Evolutionary conservation across 2,888 invertebrate species (phyloP).

Genomic region (Aromia moschata): DNA sequence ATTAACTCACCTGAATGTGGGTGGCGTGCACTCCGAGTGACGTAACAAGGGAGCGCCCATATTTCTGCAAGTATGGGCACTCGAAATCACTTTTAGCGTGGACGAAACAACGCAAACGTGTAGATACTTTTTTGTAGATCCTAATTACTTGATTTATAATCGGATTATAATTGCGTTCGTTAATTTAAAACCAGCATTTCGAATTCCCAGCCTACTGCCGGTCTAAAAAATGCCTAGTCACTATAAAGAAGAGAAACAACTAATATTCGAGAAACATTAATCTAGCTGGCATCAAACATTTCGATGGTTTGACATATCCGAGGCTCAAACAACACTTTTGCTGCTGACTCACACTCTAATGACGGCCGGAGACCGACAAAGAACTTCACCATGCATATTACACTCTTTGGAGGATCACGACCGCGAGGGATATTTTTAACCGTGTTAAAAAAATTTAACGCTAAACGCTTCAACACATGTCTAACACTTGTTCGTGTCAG

Average conservation of each 20-base stretch:
- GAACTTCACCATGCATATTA: conserved; percentile 42
- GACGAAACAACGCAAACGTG: conserved; percentile 8
- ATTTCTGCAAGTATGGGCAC: no score
- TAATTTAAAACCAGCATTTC: conserved; percentile 53
- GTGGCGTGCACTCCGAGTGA: no score
- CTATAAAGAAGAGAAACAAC: conserved; percentile 51
- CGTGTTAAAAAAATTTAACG: conserved; percentile 36
- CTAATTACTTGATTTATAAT: conserved; percentile 38
- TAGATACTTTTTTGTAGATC: conserved; percentile 25
- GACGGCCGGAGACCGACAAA: conserved; percentile 44
- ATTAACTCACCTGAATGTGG: no score
- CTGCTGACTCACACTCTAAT: conserved; percentile 47
- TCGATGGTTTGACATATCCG: conserved; percentile 47
- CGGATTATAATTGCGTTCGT: conserved; percentile 43
- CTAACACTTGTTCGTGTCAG: conserved; percentile 40
- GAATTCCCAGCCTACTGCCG: conserved; percentile 45
- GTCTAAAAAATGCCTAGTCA: conserved; percentile 52
- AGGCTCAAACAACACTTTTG: conserved; percentile 42
- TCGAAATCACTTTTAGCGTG: no score
- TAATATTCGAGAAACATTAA: conserved; percentile 62
- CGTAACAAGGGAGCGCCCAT: no score
- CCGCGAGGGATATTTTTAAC: conserved; percentile 31
- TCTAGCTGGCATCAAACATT: conserved; percentile 61
- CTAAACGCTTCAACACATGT: conserved; percentile 41
- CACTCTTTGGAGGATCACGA: conserved; percentile 50